Conservation (phyloP, 2,888 invertebrate species). For the Galeruca laticollis region DNA sequence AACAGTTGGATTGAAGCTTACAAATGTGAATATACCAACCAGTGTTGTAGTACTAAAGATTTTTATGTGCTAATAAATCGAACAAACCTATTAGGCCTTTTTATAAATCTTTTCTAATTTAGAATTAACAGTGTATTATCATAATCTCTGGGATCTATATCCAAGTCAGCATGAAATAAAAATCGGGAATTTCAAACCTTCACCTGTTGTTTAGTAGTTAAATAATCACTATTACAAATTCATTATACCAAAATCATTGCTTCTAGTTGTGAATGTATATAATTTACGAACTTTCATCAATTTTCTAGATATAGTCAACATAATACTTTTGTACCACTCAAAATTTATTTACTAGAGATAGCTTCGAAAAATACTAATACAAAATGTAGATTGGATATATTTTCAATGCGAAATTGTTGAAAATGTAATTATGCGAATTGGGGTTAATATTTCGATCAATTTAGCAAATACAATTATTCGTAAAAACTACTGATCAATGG, state of each 20-base stretch:
- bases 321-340: neutral
- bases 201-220: conserved; percentile 35
- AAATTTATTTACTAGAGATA: neutral
- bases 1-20: neutral
- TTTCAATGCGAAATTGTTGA: too few species aligned
- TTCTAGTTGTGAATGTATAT: conserved; percentile 18
- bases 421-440: too few species aligned
- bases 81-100: conserved; percentile 57
- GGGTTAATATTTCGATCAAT: too few species aligned
- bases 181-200: conserved; percentile 49
- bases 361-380: too few species aligned
- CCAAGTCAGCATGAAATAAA: conserved; percentile 62
- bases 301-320: neutral
- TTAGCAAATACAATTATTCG: too few species aligned
- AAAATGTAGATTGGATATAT: too few species aligned
- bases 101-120: conserved; percentile 35
- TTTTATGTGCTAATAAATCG: neutral
- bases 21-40: neutral
- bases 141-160: conserved; percentile 66
- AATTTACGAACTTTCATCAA: neutral
- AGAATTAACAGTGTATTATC: conserved; percentile 66
- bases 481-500: too few species aligned
- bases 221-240: conserved; percentile 6
- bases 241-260: conserved; percentile 32
- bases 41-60: conserved; percentile 7